Conservation (phyloP, 2,113 vertebrate species). For the Aptenodytes forsteri region DNA sequence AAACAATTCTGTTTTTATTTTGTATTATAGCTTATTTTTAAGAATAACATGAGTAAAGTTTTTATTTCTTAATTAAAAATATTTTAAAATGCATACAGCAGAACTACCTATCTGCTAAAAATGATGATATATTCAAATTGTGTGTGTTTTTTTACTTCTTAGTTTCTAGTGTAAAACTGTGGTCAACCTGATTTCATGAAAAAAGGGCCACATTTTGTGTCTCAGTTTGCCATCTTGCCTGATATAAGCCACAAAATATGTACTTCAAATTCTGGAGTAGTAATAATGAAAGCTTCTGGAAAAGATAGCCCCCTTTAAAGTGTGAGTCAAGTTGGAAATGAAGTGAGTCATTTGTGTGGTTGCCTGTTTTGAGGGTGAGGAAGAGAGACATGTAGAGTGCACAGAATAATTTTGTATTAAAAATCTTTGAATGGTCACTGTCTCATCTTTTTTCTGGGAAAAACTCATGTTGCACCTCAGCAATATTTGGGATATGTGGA, state of each 20-base stretch:
- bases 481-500: not conserved
- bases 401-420: not conserved
- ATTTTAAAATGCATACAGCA: not conserved
- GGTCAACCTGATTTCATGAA: not conserved
- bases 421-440: not conserved
- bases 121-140: accelerated
- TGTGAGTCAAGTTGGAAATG: not conserved
- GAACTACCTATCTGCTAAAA: not conserved
- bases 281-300: not conserved
- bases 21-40: not conserved
- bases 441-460: not conserved
- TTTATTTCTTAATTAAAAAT: not conserved
- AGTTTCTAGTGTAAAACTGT: not conserved
- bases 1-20: not conserved
- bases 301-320: not conserved
- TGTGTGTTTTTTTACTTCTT: not conserved
- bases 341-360: not conserved
- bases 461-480: not conserved
- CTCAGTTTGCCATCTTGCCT: not conserved
- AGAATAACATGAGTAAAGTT: not conserved
- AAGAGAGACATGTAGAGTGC: not conserved
- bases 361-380: not conserved
- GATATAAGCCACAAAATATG: not conserved
- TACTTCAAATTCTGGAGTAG: not conserved
- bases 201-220: not conserved